Percentiles rank a stretch among this genome's conserved stretches.
Conservation (phyloP, 2,888 invertebrate species). For the Endomychus coccineus region DNA sequence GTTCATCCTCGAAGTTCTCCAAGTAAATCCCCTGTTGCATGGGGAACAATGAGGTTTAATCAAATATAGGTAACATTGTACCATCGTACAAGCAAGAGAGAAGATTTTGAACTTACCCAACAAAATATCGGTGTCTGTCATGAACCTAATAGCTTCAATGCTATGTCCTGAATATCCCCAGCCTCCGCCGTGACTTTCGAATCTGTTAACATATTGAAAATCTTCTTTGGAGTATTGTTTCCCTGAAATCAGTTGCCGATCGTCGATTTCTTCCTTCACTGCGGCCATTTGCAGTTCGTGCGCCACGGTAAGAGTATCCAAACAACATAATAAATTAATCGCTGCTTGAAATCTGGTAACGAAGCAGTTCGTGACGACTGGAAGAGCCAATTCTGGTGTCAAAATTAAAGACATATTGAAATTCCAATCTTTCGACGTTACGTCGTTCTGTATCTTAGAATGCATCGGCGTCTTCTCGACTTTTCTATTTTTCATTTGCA, state of each 20-base stretch:
- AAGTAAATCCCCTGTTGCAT: too few species aligned
- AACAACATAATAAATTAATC: slow-evolving; percentile 77
- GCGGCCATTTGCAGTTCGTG: slow-evolving; percentile 57
- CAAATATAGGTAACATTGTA: too few species aligned
- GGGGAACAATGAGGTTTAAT: too few species aligned
- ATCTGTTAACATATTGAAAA: slow-evolving; percentile 76
- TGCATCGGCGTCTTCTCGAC: slow-evolving; percentile 30
- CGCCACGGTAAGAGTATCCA: slow-evolving; percentile 81
- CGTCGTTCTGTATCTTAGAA: slow-evolving; percentile 27
- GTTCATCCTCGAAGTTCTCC: too few species aligned
- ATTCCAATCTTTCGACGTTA: slow-evolving; percentile 19
- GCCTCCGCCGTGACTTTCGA: slow-evolving; percentile 92
- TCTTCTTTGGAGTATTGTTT: slow-evolving; percentile 72
- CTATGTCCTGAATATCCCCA: slow-evolving; percentile 98
- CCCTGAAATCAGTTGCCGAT: slow-evolving; percentile 45
- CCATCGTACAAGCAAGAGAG: too few species aligned
- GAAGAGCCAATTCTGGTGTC: slow-evolving; percentile 75
- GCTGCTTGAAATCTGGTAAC: slow-evolving; percentile 85
- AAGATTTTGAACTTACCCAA: slow-evolving; percentile 58
- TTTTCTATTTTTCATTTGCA: slow-evolving; percentile 41
- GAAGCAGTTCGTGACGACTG: slow-evolving; percentile 58
- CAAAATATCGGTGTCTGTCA: slow-evolving; percentile 84
- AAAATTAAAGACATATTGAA: slow-evolving; percentile 55
- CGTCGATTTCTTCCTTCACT: slow-evolving; percentile 48
- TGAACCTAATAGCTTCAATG: slow-evolving; percentile 91